Percentiles rank a stretch among this genome's conserved stretches.
phyloP scores from a whole-genome alignment of 1,140 invertebrate species.

The Trichonephila inaurata region DNA sequence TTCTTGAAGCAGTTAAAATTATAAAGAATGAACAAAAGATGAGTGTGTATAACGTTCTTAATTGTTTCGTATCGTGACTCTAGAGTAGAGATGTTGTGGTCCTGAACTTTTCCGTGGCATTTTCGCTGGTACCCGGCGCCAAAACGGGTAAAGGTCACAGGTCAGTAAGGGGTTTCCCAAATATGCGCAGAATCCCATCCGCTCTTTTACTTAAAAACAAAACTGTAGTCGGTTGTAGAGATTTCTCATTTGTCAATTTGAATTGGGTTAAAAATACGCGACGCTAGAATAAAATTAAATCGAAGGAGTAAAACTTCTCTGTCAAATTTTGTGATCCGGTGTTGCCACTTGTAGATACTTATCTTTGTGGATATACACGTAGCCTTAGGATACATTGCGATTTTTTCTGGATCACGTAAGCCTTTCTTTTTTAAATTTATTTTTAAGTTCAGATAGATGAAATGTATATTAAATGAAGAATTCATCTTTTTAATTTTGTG shows the following conservation, averaged over 20 bases:
- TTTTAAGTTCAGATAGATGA: too few relatives aligned
- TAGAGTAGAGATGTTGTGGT: too few relatives aligned
- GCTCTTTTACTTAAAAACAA: background rate
- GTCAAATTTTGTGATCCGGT: background rate
- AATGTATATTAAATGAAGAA: background rate
- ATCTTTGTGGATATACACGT: background rate
- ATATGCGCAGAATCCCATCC: background rate
- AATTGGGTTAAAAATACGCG: background rate
- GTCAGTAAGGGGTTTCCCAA: background rate
- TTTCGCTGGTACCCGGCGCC: background rate
- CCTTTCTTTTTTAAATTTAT: background rate
- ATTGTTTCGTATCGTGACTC: too few relatives aligned
- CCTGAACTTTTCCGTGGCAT: background rate
- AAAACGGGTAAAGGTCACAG: slow-evolving; percentile 19
- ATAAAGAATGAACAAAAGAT: too few relatives aligned
- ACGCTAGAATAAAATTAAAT: background rate
- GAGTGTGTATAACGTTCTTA: too few relatives aligned
- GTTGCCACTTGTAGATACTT: slow-evolving; percentile 21
- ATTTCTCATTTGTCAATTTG: background rate
- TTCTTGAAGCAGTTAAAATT: too few relatives aligned
- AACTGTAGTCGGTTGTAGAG: background rate
- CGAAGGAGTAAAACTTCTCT: background rate
- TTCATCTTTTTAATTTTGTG: too few relatives aligned
- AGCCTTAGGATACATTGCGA: background rate
- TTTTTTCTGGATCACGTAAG: background rate